Evolutionary conservation across 2,113 vertebrate species (phyloP).

Genomic region (Carollia perspicillata): DNA sequence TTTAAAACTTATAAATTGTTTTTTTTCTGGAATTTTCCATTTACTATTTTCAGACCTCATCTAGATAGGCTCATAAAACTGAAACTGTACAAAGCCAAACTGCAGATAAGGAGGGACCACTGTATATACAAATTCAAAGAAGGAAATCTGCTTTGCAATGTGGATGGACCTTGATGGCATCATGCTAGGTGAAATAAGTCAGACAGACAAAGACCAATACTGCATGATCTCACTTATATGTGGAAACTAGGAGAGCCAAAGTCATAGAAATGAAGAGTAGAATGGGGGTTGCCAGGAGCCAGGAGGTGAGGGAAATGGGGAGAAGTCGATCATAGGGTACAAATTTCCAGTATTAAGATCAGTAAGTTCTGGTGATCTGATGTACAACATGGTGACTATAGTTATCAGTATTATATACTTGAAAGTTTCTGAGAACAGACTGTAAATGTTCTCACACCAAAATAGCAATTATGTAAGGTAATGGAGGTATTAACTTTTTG

Average conservation of each 20-base stretch:
- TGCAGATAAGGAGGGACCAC: not conserved
- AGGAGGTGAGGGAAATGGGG: not conserved
- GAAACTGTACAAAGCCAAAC: not conserved
- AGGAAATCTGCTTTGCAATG: no score
- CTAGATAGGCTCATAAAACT: not conserved
- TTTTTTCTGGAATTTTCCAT: not conserved
- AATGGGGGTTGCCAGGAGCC: not conserved
- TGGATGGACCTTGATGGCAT: no score
- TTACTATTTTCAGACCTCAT: not conserved
- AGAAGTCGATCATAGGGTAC: not conserved
- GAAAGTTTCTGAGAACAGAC: not conserved
- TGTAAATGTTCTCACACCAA: not conserved
- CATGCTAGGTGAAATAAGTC: no score
- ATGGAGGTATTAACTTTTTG: not conserved
- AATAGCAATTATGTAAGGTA: not conserved
- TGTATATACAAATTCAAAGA: no score
- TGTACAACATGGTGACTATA: not conserved
- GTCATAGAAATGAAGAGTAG: no score
- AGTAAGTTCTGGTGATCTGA: not conserved
- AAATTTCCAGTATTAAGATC: not conserved
- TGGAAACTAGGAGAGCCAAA: no score
- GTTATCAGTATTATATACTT: not conserved
- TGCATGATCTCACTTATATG: no score
- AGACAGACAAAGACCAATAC: no score
- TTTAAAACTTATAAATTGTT: not conserved